Base-by-base conservation (phyloP, 2,113 vertebrate species). In the Taurulus bubalis region DNA sequence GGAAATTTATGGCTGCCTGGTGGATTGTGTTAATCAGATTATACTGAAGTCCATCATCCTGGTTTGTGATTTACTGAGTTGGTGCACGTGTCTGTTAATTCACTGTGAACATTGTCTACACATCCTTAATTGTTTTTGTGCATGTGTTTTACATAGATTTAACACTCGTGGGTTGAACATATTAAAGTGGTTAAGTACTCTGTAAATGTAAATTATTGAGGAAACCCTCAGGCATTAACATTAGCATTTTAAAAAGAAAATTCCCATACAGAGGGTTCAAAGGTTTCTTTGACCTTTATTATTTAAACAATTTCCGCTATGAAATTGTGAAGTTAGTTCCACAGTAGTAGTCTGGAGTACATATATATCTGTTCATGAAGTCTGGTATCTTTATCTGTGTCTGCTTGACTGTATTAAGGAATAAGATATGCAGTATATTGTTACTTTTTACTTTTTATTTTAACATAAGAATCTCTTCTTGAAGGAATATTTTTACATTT, bases 21-120 rank as follows among this genome's bases (percentile, higher is more conserved):
- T 87, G 71, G 59, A 89, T 65, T 47, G 75, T 84, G 85, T 91
- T 91, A 87, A 93, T 90, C 75, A 89, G 88, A 92, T 93, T 88
- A 85, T 63, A 64, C 64, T 55, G 53, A 81, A 83, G 87, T 90
- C 80, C 75, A 71, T 89, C 84, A 82, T 77, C 79, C 71, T 73
- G 30, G 59, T 71, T 81, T 76, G 40, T 67, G 73, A 84, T 87
- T 89, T 89, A 87, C 70, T 49, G 74, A 24, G 40, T 58, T 58
- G 70, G 18, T 77, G 36, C 24, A 20, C 69, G 8, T 68, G 40
- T 40, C 15, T 78, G 22, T 77, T 60, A 60, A 62, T 73, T 73
- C 30, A 45, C n/a, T 40, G 74, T 75, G 8, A 58, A 63, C 60
- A 51, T 60, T 67, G 38, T 74, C 40, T 30, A 14, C 59, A 38